phyloP scores from a whole-genome alignment of 2,888 invertebrate species.

The Ormyrus pomaceus region DNA sequence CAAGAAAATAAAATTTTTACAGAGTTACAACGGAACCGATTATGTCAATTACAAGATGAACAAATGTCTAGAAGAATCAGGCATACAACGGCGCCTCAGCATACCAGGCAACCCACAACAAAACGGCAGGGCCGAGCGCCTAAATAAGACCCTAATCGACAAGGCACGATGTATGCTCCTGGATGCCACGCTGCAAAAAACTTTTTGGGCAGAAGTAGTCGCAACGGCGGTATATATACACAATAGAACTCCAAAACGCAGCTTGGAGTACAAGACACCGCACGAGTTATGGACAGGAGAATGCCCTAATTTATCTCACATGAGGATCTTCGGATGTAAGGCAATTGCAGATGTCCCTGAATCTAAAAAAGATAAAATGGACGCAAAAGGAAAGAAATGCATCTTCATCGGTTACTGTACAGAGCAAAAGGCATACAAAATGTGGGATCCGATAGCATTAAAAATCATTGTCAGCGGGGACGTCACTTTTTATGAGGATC shows the following conservation, averaged over 20 bases:
- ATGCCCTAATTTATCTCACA: neutral
- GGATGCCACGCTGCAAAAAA: too few species aligned
- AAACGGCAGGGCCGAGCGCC: too few species aligned
- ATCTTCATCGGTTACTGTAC: neutral
- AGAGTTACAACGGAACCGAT: neutral
- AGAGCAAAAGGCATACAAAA: neutral
- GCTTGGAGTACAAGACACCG: neutral
- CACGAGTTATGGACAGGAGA: neutral
- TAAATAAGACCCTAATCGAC: too few species aligned
- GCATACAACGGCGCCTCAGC: too few species aligned
- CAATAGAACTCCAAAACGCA: neutral
- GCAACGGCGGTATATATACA: neutral
- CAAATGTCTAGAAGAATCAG: neutral
- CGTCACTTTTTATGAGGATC: neutral
- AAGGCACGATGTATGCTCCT: neutral
- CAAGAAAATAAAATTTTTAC: neutral
- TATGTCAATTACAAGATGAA: neutral
- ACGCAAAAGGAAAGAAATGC: neutral
- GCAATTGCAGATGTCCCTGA: neutral
- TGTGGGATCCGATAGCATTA: neutral
- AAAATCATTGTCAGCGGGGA: too few species aligned
- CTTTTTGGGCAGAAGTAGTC: too few species aligned
- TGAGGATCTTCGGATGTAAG: neutral
- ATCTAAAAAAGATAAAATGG: neutral
- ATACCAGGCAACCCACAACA: too few species aligned